phyloP scores from a whole-genome alignment of 2,113 vertebrate genomes.

The Sardina pilchardus region DNA sequence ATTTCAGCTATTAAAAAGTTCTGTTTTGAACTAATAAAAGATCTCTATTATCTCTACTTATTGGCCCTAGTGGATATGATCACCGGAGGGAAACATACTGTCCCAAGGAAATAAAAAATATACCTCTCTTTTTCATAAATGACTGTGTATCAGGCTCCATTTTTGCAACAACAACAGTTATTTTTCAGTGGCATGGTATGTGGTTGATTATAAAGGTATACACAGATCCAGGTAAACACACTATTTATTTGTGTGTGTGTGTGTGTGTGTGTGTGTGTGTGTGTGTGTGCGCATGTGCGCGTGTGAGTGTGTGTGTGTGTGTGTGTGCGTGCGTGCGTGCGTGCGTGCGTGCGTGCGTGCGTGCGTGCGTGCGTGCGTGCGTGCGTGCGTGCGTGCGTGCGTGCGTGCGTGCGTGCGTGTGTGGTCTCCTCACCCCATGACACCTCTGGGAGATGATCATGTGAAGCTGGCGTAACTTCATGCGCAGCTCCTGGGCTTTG shows the following conservation, averaged over 20 bases:
- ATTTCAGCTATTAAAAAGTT: background rate
- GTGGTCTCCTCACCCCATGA: conserved; percentile 55
- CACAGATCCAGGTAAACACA: no score
- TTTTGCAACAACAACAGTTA: no score
- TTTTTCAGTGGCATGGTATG: background rate
- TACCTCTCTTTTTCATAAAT: background rate
- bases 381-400: background rate
- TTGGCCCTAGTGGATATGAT: background rate
- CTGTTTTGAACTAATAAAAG: background rate
- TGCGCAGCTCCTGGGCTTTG: conserved; percentile 45
- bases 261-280: no score
- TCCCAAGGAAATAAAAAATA: background rate
- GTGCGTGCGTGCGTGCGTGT: background rate
- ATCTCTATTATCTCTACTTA: background rate
- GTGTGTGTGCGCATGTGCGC: no score
- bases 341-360: no score
- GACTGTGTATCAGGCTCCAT: background rate
- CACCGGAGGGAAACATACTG: background rate
- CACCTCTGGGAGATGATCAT: conserved; percentile 62
- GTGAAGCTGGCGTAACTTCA: conserved; percentile 59
- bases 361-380: background rate
- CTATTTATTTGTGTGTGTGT: no score
- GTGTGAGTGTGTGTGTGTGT: no score
- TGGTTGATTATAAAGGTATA: background rate
- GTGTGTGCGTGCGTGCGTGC: no score